Base-by-base conservation (phyloP, 2,888 invertebrate genomes). In the Gymnocheta viridis region DNA sequence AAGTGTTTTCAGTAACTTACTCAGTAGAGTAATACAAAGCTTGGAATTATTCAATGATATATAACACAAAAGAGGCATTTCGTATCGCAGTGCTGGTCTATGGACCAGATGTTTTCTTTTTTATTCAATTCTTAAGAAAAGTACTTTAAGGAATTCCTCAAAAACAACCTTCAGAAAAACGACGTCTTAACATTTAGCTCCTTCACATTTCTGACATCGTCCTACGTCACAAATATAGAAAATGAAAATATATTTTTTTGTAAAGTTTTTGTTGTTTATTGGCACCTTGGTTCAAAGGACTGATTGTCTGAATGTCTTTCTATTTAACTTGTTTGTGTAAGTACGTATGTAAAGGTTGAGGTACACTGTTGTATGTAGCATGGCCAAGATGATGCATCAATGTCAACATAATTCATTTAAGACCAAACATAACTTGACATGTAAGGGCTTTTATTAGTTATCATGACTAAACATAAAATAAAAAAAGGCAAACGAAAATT, bases 371-470 rank as follows among this genome's bases (percentile, higher is more conserved):
- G 64, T 82, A 62, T 62, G 69, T 19, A 76, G 54, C 69, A 73
- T 56, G 54, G 62, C 54, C 84, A 81, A 81, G 84, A 81, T 84
- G 81, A 84, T 84, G 73, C 84, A 84, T 84, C 84, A 84, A 81
- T 84, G 84, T 84, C 84, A 84, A 84, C 84, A 84, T 84, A 84
- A 84, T 84, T 84, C 84, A 81, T 84, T 84, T 84, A 69, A 64
- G 69, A 78, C 77, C 77, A 84, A 84, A 79, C 79, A 76, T 51
- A 73, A 72, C 58, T 51, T 82, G 77, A 72, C 77, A 69, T 78
- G 77, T 73, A 78, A 78, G 62, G 67, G 17, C 81, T 77, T 84
- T 81, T 84, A 81, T 81, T 78, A 81, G 81, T 81, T 77, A 69
- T 56, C 84, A 84, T 81, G 84, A 78, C 77, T 81, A 41, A 73